These are phyloP conservation scores for Asobara japonica DNA, from an alignment of 1,140 invertebrate genomes.

Conservation along the genomic window DNA sequence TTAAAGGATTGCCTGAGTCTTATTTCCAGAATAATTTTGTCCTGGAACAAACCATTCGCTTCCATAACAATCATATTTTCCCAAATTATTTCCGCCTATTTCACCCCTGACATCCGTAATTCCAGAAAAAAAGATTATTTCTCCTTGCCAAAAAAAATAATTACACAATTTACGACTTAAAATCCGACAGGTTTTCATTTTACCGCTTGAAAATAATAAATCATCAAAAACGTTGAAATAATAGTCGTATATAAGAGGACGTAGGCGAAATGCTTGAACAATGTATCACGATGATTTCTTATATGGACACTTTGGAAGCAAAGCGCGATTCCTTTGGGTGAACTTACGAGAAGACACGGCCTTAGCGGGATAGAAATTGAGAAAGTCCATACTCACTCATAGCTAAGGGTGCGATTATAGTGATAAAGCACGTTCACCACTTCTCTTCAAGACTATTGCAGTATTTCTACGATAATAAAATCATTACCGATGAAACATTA, in stretches of 20 bases:
- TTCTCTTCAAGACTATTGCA: neutral
- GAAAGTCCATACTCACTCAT: neutral
- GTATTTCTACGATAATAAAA: neutral
- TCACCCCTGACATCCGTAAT: no score
- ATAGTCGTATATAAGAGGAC: neutral
- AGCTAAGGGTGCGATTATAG: neutral
- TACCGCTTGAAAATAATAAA: neutral
- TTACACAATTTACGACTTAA: neutral
- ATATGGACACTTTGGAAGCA: neutral
- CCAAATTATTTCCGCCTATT: neutral
- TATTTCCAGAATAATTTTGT: no score
- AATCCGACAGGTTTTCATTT: neutral
- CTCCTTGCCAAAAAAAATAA: no score
- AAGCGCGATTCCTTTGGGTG: neutral
- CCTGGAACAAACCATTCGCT: neutral
- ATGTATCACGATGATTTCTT: constrained; percentile 1
- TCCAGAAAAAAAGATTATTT: no score
- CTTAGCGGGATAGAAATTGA: neutral
- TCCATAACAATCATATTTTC: neutral
- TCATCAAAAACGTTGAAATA: neutral
- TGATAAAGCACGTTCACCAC: neutral
- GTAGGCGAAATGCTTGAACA: neutral
- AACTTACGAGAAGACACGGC: neutral
- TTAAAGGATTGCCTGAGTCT: no score
- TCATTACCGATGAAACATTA: no score